Conservation (phyloP, 2,797 vertebrate genomes). For the Brotula barbata region DNA sequence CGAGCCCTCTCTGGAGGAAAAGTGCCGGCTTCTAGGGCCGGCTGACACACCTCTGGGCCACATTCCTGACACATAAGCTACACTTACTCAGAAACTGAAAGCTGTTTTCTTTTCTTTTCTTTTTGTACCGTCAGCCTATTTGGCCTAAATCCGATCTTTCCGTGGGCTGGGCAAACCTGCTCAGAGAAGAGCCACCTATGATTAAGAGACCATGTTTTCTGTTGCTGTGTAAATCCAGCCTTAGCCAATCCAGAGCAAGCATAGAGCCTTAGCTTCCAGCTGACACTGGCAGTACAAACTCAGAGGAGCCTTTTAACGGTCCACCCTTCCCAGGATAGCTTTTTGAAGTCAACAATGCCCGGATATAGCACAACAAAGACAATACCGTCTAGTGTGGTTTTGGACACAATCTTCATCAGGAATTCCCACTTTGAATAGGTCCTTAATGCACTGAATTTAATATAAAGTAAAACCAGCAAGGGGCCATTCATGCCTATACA, state of each 20-base stretch:
- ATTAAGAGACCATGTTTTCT: constrained; percentile 38
- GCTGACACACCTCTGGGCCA: constrained; percentile 80
- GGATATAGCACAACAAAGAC: constrained; percentile 78
- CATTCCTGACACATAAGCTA: constrained; percentile 82
- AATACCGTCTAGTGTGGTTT: constrained; percentile 59
- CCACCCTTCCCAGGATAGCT: constrained; percentile 44
- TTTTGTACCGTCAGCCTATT: constrained; percentile 48
- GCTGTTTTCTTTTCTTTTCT: constrained; percentile 19
- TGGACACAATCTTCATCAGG: constrained; percentile 76
- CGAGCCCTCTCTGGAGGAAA: constrained; percentile 80
- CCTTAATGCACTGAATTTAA: constrained; percentile 70
- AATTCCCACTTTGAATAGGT: constrained; percentile 73
- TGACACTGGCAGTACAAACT: constrained; percentile 36
- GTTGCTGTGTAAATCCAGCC: constrained; percentile 53
- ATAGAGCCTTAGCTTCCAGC: constrained; percentile 54
- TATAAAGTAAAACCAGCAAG: constrained; percentile 79
- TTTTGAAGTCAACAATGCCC: constrained; percentile 52
- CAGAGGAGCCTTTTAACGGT: constrained; percentile 49
- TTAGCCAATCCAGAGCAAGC: constrained; percentile 46
- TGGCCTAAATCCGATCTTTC: constrained; percentile 43
- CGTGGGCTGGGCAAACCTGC: constrained; percentile 35
- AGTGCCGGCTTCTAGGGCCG: constrained; percentile 82
- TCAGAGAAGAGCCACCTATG: constrained; percentile 21
- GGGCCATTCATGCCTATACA: constrained; percentile 68
- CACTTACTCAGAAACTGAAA: constrained; percentile 50